Evolutionary conservation across 2,113 vertebrate genomes (phyloP), one percentile per base, ranked within the genome.

Genomic region (Rhizomys pruinosus): DNA sequence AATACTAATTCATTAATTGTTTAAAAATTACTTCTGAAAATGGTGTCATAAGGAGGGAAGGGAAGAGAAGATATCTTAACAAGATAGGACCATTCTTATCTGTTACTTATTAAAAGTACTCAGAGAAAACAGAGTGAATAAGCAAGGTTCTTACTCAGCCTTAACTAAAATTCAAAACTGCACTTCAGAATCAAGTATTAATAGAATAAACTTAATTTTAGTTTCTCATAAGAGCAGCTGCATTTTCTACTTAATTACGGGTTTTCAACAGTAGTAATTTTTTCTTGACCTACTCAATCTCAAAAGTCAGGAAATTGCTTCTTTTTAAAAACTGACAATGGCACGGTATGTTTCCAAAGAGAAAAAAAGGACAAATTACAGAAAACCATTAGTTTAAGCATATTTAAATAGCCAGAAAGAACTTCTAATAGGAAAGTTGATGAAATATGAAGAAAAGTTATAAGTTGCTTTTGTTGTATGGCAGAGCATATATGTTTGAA

Each of bases 281-380:
- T 97, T 98, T 93, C 94, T 81, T 98, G 98, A 98, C 98, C 98
- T 97, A 96, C 98, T 98, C 98, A 98, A 98, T 98, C 98, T 98
- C 97, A 96, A 98, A 98, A 99, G 98, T 98, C 98, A 98, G 98
- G 97, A 98, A 98, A 99, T 98, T 98, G 98, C 98, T 98, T 98
- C 98, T 98, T 98, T 98, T 98, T 98, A 98, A 98, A 98, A 98
- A 98, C 98, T 98, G 98, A 98, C 98, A 99, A 99, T 98, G 97
- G 98, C 98, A 98, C 97, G 96, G 98, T 98, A 98, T 98, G 98
- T 98, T 98, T 98, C 98, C 98, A 98, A 98, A 98, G 97, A 19
- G 29, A 27, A n/a, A 94, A 97, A 97, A 98, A 97, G 97, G 98
- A 98, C 98, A 98, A 98, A 98, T 98, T 98, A 98, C 97, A 97